A percentile compares a stretch with the other conserved stretches of the same genome.
phyloP scores from a whole-genome alignment of 1,140 invertebrate species.

The Stegodyphus mimosarum region DNA sequence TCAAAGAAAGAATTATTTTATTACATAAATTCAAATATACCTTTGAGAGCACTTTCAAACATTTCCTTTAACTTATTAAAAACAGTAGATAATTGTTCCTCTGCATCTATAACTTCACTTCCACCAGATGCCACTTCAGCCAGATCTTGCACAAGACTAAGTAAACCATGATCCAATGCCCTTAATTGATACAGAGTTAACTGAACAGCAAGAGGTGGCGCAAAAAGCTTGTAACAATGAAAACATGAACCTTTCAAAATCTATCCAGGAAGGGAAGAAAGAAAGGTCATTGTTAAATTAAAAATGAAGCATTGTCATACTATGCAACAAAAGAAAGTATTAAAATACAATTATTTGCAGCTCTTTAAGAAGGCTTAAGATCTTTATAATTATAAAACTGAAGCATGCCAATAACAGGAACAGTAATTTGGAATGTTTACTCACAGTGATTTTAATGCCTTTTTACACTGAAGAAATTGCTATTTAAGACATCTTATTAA shows the following conservation, averaged over 20 bases:
- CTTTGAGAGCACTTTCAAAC: conserved; percentile 23
- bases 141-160: conserved; percentile 77
- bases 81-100: not conserved
- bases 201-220: conserved; percentile 62
- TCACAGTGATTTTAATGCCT: too few relatives aligned
- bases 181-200: conserved; percentile 80
- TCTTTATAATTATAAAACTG: too few relatives aligned
- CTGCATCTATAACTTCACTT: not conserved
- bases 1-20: too few relatives aligned
- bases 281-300: not conserved
- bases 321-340: not conserved
- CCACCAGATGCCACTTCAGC: conserved; percentile 69
- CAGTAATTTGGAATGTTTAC: too few relatives aligned
- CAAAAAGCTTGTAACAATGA: conserved; percentile 69
- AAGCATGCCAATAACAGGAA: too few relatives aligned
- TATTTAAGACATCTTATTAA: too few relatives aligned
- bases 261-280: conserved; percentile 66
- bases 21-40: conserved; percentile 23
- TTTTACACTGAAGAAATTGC: too few relatives aligned
- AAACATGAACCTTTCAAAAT: conserved; percentile 74
- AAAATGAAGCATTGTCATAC: not conserved
- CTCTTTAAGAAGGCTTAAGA: too few relatives aligned
- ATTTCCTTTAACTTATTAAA: conserved; percentile 24
- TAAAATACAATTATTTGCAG: too few relatives aligned
- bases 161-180: conserved; percentile 80